Percentiles rank a stretch among this genome's conserved stretches.
Conservation (phyloP, 2,888 invertebrate genomes). For the Leptopilina drosophilae region DNA sequence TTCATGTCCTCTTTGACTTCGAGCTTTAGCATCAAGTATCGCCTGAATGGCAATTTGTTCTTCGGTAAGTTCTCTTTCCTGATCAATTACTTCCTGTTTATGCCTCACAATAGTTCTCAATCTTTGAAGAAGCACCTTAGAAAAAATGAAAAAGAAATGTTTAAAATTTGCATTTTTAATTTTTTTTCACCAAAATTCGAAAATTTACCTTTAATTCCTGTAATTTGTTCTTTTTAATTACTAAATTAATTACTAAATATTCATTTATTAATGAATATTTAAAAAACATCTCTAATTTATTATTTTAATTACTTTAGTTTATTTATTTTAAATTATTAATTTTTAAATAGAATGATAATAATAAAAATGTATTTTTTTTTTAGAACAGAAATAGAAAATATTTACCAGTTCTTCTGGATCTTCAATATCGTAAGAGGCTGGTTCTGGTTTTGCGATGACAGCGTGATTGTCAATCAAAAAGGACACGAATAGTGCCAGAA, state of each 20-base stretch:
- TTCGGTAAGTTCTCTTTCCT: constrained; percentile 66
- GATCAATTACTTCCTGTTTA: constrained; percentile 65
- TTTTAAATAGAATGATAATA: background rate
- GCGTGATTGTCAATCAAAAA: constrained; percentile 56
- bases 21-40: constrained; percentile 63
- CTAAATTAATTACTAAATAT: too few species aligned
- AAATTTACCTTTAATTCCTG: too few species aligned
- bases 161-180: too few species aligned
- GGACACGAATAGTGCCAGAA: constrained; percentile 63
- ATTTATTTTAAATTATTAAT: background rate
- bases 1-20: constrained; percentile 55
- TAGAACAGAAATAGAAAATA: background rate
- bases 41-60: constrained; percentile 66
- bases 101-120: constrained; percentile 65
- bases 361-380: background rate
- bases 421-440: constrained; percentile 50
- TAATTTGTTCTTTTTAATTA: too few species aligned
- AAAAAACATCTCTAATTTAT: too few species aligned
- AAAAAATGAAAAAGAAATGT: background rate
- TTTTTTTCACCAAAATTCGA: too few species aligned
- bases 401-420: constrained; percentile 27
- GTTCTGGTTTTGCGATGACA: constrained; percentile 63
- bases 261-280: too few species aligned
- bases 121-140: constrained; percentile 62
- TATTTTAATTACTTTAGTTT: too few species aligned